A percentile compares a stretch with the other conserved stretches of the same genome.
phyloP scores from a whole-genome alignment of 2,113 vertebrate species.

The Gopherus evgoodei region DNA sequence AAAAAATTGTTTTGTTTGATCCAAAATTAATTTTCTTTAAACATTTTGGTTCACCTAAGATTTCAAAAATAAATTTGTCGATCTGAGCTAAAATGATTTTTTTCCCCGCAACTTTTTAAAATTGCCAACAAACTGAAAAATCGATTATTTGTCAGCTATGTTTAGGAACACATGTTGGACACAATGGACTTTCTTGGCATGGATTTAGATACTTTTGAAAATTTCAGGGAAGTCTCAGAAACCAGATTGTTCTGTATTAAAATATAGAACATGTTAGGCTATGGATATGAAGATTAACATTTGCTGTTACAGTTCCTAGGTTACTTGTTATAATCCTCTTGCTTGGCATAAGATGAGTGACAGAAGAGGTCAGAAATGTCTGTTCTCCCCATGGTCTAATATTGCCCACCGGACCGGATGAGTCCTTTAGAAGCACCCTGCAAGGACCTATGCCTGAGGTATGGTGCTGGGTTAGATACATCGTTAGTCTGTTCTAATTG shows the following conservation, averaged over 20 bases:
- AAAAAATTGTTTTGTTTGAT: not conserved
- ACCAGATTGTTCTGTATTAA: not conserved
- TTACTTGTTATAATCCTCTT: constrained; percentile 2
- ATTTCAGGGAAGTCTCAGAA: not conserved
- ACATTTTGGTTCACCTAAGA: not conserved
- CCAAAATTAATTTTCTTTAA: not conserved
- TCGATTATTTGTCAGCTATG: not conserved
- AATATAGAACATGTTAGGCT: not conserved
- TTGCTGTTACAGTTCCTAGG: not conserved
- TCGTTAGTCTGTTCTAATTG: not conserved
- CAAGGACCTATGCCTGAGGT: accelerated
- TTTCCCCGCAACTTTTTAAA: not conserved
- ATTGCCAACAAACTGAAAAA: not conserved
- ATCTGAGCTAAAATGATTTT: not conserved
- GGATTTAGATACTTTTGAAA: not conserved
- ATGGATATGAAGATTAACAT: not conserved
- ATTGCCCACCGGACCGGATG: not conserved
- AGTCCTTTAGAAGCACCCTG: not conserved
- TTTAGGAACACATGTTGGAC: accelerated
- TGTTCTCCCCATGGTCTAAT: not conserved
- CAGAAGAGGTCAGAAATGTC: constrained; percentile 1
- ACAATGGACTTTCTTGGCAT: not conserved
- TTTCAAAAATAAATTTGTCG: not conserved
- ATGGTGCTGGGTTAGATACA: accelerated
- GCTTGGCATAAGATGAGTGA: not conserved